Conservation (phyloP, 1,140 invertebrate species). For the Idris sp. region DNA sequence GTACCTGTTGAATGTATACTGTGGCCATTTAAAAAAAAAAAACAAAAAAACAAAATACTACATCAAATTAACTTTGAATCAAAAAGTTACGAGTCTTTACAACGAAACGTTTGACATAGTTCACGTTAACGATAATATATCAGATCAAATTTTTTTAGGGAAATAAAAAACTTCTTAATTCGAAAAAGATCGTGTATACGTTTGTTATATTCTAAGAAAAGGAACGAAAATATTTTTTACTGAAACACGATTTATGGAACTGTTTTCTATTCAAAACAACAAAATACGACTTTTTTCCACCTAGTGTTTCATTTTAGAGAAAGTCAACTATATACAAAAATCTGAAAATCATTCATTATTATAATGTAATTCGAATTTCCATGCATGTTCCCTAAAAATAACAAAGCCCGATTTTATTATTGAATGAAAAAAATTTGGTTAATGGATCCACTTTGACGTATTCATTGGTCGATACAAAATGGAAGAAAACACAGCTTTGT, state of each 20-base stretch:
- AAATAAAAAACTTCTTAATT: no score
- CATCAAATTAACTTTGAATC: no score
- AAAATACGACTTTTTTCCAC: not conserved
- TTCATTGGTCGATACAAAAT: conserved; percentile 24
- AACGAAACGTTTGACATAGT: conserved; percentile 4
- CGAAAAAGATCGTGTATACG: no score
- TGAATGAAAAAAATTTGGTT: no score
- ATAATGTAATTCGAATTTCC: no score
- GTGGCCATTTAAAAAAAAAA: no score
- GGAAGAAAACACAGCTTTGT: conserved; percentile 16
- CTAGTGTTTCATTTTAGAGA: not conserved
- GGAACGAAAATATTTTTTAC: not conserved
- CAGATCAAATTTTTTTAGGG: not conserved
- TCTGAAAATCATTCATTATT: no score
- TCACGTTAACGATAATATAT: not conserved
- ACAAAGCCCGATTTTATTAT: not conserved
- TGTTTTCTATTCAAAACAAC: not conserved
- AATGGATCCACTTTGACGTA: not conserved
- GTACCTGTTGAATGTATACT: no score
- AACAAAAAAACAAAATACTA: no score
- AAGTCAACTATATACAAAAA: not conserved
- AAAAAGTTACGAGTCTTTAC: no score
- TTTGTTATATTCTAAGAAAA: not conserved
- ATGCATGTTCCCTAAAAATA: not conserved
- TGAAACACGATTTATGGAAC: not conserved